A percentile compares a stretch with the other conserved stretches of the same genome.
phyloP scores from a whole-genome alignment of 2,888 invertebrate genomes.

The Cataglyphis rosenhaueri region DNA sequence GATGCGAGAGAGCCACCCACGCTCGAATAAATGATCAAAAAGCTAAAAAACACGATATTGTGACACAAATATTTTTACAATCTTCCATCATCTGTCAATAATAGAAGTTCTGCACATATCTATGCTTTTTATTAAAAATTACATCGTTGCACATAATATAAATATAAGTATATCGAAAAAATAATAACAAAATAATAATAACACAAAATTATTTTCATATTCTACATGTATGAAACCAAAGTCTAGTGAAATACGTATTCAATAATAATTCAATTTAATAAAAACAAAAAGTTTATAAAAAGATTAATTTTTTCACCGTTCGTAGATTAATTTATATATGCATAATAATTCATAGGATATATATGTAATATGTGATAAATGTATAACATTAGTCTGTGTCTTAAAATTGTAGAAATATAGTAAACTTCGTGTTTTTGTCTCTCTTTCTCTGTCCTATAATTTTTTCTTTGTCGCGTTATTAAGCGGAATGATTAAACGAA shows the following conservation, averaged over 20 bases:
- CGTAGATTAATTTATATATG: background rate
- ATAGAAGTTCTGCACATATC: background rate
- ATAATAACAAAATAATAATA: background rate
- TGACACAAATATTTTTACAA: slow-evolving; percentile 5
- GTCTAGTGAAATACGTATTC: background rate
- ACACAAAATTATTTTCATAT: background rate
- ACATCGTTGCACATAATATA: background rate
- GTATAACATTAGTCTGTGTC: background rate
- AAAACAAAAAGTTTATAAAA: background rate
- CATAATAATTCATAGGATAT: background rate
- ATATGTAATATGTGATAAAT: no score
- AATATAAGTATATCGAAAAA: background rate
- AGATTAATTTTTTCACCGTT: background rate
- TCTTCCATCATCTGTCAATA: slow-evolving; percentile 1
- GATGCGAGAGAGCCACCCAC: slow-evolving; percentile 49
- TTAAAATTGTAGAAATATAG: background rate
- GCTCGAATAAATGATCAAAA: slow-evolving; percentile 27
- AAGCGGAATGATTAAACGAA: background rate
- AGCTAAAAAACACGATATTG: slow-evolving; percentile 2
- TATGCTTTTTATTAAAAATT: background rate
- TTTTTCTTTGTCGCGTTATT: background rate
- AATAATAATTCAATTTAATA: background rate
- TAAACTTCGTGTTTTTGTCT: background rate
- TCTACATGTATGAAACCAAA: background rate
- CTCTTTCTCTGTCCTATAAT: background rate